Evolutionary conservation across 1,140 invertebrate genomes (phyloP), one percentile per base, ranked within the genome.

Genomic region (Atta colombica): DNA sequence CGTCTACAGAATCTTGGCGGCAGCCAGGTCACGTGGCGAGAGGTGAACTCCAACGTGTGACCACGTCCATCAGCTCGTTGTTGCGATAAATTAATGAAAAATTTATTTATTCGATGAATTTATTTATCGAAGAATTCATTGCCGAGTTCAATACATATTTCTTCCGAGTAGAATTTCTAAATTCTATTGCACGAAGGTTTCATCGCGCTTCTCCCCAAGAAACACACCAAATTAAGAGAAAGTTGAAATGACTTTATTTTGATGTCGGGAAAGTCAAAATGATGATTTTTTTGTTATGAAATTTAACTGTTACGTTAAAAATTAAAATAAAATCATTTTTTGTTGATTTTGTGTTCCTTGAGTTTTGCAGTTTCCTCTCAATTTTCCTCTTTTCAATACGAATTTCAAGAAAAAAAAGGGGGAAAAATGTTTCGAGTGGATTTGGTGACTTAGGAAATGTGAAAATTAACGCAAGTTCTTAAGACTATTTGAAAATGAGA

Each of bases 41-140:
- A 94, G n/a, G 87, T 92, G 14, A 95, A 92, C 68, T 92, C 93
- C 0, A 94, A 95, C 12, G 78, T 90, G 18, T 90, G 71, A 90
- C 2, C 18, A 12, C 39, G 1, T 49, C 16, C 14, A 12, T 16
- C 21, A 0, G 3, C 25, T 18, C 10, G 14, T 35, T 3, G 51
- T 8, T 7, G 18, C n/a, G n/a, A 28, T 39, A 25, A 21, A 28
- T 55, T n/a, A 35, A 51, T 1, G 12, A 14, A 25, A 3, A 74
- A 77, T 74, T 85, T 25, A 21, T 35, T 69, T 28, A 51, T 51
- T n/a, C 10, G 21, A 10, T 3, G 8, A 68, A 71, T 68, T 84
- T 31, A 31, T 49, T 63, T 39, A 60, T 60, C 39, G 10, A 35
- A 31, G 12, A 55, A 12, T 39, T 28, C 39, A 31, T 35, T 65